Percentiles rank a stretch among this genome's conserved stretches.
Conservation (phyloP, 2,888 invertebrate genomes). For the Dynastes tityus region DNA sequence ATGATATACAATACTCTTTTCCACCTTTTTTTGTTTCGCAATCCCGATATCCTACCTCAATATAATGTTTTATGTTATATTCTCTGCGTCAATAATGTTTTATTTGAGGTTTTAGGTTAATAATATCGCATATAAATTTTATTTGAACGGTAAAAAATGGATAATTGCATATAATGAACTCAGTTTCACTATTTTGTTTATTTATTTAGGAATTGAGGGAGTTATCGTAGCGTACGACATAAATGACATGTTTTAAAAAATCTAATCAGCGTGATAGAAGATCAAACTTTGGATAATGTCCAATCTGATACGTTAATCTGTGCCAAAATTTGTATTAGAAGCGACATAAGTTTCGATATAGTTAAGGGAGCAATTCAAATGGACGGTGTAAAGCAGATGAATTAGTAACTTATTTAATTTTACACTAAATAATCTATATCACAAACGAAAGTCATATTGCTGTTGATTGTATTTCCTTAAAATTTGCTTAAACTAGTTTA, state of each 20-base stretch:
- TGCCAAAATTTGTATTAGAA: slow-evolving; percentile 27
- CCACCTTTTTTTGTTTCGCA: not conserved
- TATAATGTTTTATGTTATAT: not conserved
- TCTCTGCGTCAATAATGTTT: not conserved
- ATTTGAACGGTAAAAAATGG: not conserved
- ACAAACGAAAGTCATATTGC: too few relatives aligned
- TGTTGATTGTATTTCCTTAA: too few relatives aligned
- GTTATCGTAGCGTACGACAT: not conserved
- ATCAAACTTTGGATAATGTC: slow-evolving; percentile 35
- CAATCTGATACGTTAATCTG: slow-evolving; percentile 22
- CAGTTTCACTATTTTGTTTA: not conserved
- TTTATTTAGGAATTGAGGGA: not conserved
- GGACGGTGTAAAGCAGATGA: too few relatives aligned
- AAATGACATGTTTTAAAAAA: not conserved
- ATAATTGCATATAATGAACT: not conserved
- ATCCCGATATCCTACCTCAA: slow-evolving; percentile 2
- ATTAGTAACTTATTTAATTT: too few relatives aligned
- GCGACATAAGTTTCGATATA: slow-evolving; percentile 17
- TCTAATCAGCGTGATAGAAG: not conserved
- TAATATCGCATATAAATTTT: not conserved
- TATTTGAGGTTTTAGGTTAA: not conserved
- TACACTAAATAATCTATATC: too few relatives aligned
- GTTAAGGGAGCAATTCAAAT: slow-evolving; percentile 4
- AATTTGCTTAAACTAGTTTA: too few relatives aligned
- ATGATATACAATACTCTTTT: not conserved